Conservation (phyloP, 1,140 invertebrate species). For the Whitmania pigra region DNA sequence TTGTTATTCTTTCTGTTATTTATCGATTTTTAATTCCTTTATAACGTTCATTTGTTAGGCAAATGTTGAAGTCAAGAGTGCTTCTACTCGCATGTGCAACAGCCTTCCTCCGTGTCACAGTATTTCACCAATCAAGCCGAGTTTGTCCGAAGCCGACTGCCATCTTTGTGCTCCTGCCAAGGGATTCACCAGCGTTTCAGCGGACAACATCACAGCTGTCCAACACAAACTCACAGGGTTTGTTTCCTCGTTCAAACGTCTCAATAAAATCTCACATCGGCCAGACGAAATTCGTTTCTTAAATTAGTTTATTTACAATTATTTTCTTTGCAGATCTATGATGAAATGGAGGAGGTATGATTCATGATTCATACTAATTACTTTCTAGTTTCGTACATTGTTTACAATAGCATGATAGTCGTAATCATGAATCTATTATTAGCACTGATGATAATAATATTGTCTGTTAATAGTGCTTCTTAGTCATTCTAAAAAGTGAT, state of each 20-base stretch:
- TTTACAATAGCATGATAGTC: too few relatives aligned
- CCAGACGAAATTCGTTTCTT: background rate
- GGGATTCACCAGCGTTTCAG: conserved; percentile 13
- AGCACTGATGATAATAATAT: background rate
- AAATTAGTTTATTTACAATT: background rate
- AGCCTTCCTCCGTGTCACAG: conserved; percentile 17
- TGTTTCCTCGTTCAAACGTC: background rate
- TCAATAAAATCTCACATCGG: background rate
- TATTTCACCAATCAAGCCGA: conserved; percentile 18
- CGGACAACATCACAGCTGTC: conserved; percentile 13
- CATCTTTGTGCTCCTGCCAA: background rate
- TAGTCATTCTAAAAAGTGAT: background rate
- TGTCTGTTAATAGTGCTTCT: too few relatives aligned
- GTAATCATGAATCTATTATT: background rate
- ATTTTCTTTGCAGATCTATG: conserved; percentile 4
- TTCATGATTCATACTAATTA: background rate
- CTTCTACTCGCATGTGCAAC: conserved; percentile 11
- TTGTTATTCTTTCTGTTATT: too few relatives aligned
- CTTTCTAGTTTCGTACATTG: background rate
- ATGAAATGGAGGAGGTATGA: conserved; percentile 9
- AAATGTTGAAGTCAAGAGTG: too few relatives aligned
- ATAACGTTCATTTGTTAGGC: too few relatives aligned
- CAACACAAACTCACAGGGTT: conserved; percentile 10
- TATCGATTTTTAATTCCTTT: too few relatives aligned
- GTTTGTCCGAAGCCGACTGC: conserved; percentile 17